Evolutionary conservation across 1,140 invertebrate species (phyloP).

Genomic region (Limonius californicus): DNA sequence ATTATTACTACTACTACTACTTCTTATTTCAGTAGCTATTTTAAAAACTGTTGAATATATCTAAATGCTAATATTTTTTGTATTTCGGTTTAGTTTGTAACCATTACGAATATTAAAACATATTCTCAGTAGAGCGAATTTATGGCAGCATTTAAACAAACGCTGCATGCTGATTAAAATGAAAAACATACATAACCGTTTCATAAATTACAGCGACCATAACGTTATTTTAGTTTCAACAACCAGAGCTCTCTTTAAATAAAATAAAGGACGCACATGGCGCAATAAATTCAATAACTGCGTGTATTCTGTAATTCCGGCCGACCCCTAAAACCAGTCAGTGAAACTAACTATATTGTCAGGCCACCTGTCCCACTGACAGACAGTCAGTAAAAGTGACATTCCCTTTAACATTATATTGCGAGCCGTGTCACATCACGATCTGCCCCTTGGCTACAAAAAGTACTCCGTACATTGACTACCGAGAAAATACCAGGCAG

Average conservation of each 20-base stretch:
- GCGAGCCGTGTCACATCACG: slow-evolving; percentile 4
- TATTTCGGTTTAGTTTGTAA: too few relatives aligned
- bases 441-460: slow-evolving; percentile 5
- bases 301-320: slow-evolving; percentile 27
- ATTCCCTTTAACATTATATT: slow-evolving; percentile 24
- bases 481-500: too few relatives aligned
- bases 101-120: too few relatives aligned
- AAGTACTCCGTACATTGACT: background rate
- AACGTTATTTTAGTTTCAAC: background rate
- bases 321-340: slow-evolving; percentile 27
- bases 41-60: too few relatives aligned
- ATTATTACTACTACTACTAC: too few relatives aligned
- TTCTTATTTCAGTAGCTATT: too few relatives aligned
- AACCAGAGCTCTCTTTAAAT: background rate
- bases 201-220: background rate
- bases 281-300: slow-evolving; percentile 28
- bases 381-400: slow-evolving; percentile 27
- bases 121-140: too few relatives aligned
- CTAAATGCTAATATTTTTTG: too few relatives aligned
- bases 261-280: slow-evolving; percentile 11
- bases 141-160: too few relatives aligned
- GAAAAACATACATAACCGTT: background rate
- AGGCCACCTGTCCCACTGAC: slow-evolving; percentile 29
- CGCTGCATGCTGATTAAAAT: background rate
- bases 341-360: slow-evolving; percentile 32